A percentile compares a stretch with the other conserved stretches of the same genome.
Evolutionary conservation across 2,888 invertebrate species (phyloP).

Genomic region (Timema podura): DNA sequence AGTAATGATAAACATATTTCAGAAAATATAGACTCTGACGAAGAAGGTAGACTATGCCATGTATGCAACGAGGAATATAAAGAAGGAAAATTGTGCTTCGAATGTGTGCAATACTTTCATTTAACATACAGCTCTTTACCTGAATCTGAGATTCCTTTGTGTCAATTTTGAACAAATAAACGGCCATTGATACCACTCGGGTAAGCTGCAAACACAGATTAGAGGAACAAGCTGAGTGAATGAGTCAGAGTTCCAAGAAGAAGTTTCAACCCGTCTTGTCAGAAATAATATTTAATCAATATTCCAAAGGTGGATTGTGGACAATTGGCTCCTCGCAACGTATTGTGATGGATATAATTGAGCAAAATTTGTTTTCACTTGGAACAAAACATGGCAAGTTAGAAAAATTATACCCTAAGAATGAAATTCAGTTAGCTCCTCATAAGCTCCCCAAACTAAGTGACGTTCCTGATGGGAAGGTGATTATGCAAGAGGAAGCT

Average conservation of each 20-base stretch:
- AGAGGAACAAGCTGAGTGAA: background rate
- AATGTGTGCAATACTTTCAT: background rate
- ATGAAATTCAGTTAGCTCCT: constrained; percentile 7
- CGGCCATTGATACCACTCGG: background rate
- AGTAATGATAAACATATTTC: too few relatives aligned
- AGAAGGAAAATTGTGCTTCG: background rate
- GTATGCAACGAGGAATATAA: background rate
- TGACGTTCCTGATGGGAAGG: background rate
- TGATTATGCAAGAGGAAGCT: background rate
- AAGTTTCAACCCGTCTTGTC: too few relatives aligned
- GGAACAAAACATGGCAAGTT: background rate
- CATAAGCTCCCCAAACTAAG: background rate
- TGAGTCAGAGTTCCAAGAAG: too few relatives aligned
- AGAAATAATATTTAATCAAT: too few relatives aligned
- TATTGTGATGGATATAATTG: background rate
- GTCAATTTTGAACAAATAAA: background rate
- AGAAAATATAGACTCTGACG: too few relatives aligned
- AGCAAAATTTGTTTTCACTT: background rate
- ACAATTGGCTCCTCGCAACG: background rate
- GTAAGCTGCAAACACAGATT: background rate
- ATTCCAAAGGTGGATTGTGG: background rate
- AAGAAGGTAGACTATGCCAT: background rate
- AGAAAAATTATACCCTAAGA: constrained; percentile 1
- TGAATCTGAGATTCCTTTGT: background rate
- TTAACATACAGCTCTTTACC: background rate